Conservation (phyloP, 2,888 invertebrate species). For the Machimus atricapillus region DNA sequence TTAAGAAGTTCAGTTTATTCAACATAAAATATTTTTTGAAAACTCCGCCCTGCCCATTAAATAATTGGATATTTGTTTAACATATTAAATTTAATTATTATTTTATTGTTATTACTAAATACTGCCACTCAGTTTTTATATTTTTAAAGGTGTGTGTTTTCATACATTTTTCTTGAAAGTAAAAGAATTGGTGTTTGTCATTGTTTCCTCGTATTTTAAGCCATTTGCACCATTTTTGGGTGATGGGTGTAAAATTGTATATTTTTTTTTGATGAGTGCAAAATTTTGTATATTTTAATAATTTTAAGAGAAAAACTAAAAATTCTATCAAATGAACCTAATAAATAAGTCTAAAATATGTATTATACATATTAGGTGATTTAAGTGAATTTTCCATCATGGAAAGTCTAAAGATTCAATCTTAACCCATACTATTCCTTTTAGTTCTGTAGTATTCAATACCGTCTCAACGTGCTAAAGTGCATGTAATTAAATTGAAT, state of each 20-base stretch:
- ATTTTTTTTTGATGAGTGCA: not conserved
- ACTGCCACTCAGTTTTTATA: not conserved
- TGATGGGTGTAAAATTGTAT: not conserved
- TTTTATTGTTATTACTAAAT: not conserved
- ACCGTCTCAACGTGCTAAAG: too few relatives aligned
- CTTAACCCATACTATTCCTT: too few relatives aligned
- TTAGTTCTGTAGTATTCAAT: too few relatives aligned
- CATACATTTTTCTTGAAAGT: not conserved
- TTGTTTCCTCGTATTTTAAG: not conserved
- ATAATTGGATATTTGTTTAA: not conserved
- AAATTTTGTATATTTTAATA: too few relatives aligned
- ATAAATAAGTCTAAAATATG: too few relatives aligned
- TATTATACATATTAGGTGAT: too few relatives aligned
- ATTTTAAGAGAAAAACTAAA: too few relatives aligned
- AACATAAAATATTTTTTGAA: not conserved
- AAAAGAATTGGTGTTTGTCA: not conserved
- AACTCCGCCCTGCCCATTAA: not conserved
- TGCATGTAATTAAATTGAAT: too few relatives aligned
- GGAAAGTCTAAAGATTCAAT: too few relatives aligned
- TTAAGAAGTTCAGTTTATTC: not conserved
- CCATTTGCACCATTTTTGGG: not conserved
- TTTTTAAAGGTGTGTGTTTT: not conserved
- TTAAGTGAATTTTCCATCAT: too few relatives aligned
- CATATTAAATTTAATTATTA: not conserved
- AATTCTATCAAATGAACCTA: too few relatives aligned